A percentile compares a stretch with the other conserved stretches of the same genome.
Evolutionary conservation across 2,113 vertebrate genomes (phyloP).

Genomic region (Burhinus bistriatus): DNA sequence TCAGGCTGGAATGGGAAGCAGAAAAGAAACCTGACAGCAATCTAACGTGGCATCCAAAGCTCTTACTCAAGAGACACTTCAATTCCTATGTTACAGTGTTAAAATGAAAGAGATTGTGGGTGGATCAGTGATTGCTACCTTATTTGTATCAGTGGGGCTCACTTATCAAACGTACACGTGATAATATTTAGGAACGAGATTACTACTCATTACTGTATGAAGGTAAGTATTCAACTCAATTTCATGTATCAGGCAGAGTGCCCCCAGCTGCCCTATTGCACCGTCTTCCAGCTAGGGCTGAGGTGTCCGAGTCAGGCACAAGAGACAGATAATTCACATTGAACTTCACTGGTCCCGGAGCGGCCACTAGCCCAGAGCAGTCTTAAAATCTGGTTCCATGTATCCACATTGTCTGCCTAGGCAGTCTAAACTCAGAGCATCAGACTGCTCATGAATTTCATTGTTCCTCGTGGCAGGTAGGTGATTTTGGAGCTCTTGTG

Average conservation of each 20-base stretch:
- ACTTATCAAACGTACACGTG: accelerated
- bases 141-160: neutral
- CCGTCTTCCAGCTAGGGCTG: neutral
- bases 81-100: neutral
- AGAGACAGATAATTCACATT: neutral
- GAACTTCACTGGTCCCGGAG: neutral
- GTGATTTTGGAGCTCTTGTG: neutral
- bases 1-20: neutral
- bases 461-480: accelerated
- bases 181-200: neutral
- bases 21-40: slow-evolving; percentile 13
- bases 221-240: neutral
- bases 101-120: neutral
- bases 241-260: accelerated
- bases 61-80: neutral
- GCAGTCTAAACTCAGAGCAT: neutral
- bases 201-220: neutral
- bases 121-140: neutral
- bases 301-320: neutral
- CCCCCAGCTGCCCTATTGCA: accelerated
- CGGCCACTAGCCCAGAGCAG: neutral
- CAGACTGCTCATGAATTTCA: neutral
- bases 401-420: neutral
- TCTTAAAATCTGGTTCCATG: neutral
- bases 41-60: neutral